These are phyloP conservation scores for Heteractis magnifica DNA, from an alignment of 92 coral and sea anemone genomes.

Conservation along the genomic window DNA sequence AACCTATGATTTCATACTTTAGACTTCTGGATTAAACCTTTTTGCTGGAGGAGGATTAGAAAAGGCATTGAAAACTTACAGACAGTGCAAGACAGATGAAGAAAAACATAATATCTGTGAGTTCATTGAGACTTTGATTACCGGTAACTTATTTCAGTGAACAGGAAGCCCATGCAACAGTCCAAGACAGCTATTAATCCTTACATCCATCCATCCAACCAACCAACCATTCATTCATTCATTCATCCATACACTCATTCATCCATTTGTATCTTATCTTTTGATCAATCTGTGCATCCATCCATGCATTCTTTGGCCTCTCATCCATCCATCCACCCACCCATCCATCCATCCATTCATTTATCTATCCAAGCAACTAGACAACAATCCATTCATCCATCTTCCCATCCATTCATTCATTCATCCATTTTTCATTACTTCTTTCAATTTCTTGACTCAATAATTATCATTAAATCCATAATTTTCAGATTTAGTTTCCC, in stretches of 20 bases:
- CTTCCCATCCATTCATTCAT: not conserved
- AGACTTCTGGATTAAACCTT: constrained; percentile 3
- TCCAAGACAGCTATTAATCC: too few species aligned
- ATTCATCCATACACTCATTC: too few species aligned
- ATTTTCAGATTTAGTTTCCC: not conserved
- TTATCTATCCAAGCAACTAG: too few species aligned
- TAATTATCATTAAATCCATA: too few species aligned
- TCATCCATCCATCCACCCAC: not conserved
- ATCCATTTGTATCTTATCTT: too few species aligned
- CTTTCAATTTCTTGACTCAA: too few species aligned
- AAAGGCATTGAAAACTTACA: not conserved
- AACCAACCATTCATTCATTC: too few species aligned
- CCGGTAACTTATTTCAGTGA: not conserved
- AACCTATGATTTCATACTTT: not conserved
- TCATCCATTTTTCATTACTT: not conserved
- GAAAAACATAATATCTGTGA: constrained; percentile 17
- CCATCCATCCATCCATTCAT: not conserved
- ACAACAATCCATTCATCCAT: not conserved
- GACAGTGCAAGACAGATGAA: not conserved
- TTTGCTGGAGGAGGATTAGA: not conserved
- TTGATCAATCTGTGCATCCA: too few species aligned
- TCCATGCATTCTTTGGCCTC: too few species aligned
- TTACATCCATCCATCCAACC: too few species aligned
- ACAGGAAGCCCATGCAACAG: not conserved
- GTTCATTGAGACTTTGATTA: constrained; percentile 1